Evolutionary conservation across 2,888 invertebrate species (phyloP).

Genomic region (Eledone cirrhosa): DNA sequence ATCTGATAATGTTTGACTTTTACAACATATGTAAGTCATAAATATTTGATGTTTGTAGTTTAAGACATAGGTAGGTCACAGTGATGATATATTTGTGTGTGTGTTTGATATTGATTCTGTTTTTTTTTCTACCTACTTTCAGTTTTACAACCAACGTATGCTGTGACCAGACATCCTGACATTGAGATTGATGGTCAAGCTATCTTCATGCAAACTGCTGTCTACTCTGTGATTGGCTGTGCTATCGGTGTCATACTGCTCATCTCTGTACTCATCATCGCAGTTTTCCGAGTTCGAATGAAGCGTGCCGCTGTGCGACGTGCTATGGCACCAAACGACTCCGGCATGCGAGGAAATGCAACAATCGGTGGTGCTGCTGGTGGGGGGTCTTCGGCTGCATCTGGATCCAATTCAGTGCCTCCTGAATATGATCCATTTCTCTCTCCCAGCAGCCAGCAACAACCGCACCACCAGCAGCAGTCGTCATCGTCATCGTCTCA

Average conservation of each 20-base stretch:
- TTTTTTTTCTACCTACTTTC: neutral
- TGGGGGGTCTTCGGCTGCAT: constrained; percentile 25
- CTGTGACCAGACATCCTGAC: constrained; percentile 28
- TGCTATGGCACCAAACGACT: constrained; percentile 7
- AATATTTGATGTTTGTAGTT: too few species aligned
- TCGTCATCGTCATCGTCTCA: constrained; percentile 39
- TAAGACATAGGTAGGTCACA: too few species aligned
- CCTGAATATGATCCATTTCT: constrained; percentile 30
- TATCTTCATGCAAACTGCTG: constrained; percentile 57
- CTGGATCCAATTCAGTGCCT: constrained; percentile 29
- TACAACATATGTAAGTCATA: too few species aligned
- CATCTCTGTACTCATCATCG: constrained; percentile 55
- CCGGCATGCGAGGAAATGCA: constrained; percentile 21
- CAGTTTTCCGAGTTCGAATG: constrained; percentile 57
- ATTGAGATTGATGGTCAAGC: constrained; percentile 42
- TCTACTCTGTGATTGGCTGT: constrained; percentile 58
- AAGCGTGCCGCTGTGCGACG: constrained; percentile 47
- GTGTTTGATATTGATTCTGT: neutral
- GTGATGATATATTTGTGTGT: too few species aligned
- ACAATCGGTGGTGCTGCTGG: constrained; percentile 32
- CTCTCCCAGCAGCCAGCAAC: neutral
- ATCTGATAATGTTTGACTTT: too few species aligned
- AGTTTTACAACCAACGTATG: constrained; percentile 10
- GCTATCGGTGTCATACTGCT: constrained; percentile 57
- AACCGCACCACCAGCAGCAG: neutral